Evolutionary conservation across 2,888 invertebrate species (phyloP), one percentile per base, ranked within the genome.

Genomic region (Melinaea marsaeus): DNA sequence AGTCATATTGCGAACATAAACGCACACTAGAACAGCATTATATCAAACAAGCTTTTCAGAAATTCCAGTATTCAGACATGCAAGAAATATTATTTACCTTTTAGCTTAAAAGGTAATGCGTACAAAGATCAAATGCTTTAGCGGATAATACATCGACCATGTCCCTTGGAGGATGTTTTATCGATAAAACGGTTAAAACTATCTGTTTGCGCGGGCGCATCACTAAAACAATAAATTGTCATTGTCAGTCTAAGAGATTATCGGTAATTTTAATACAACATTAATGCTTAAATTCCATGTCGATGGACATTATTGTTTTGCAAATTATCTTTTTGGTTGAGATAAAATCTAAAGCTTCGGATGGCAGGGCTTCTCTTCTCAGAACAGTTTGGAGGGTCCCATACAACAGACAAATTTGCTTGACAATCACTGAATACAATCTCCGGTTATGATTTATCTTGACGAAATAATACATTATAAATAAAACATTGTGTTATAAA

Each of bases 211-310:
- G 81, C 81, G 83, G 81, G 83, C 77, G 83, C 81, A 74, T 76
- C 74, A 75, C 72, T 77, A 72, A 73, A 79, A 83, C 81, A 79
- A 84, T 85, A 85, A 84, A 86, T 85, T 77, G 72, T 73, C 76
- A 71, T 77, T 80, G 75, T 75, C 72, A 74, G 71, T 69, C 65
- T 67, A 64, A 80, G 81, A 81, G 81, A 81, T 80, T 80, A 76
- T 80, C 79, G 83, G 83, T 82, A 80, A 79, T 75, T 77, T 75
- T 80, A 76, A 80, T 74, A 71, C 76, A 73, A 71, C 76, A 73
- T 75, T 73, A 68, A 70, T 68, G 71, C 69, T 75, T 73, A 76
- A 77, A 78, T 75, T 65, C 65, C 66, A 66, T 61, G 62, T 71
- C 65, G 68, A 71, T 66, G 66, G 63, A 64, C 62, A 47, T 63